Conservation (phyloP, 2,888 invertebrate genomes). For the Glyphotaelius pellucidus region DNA sequence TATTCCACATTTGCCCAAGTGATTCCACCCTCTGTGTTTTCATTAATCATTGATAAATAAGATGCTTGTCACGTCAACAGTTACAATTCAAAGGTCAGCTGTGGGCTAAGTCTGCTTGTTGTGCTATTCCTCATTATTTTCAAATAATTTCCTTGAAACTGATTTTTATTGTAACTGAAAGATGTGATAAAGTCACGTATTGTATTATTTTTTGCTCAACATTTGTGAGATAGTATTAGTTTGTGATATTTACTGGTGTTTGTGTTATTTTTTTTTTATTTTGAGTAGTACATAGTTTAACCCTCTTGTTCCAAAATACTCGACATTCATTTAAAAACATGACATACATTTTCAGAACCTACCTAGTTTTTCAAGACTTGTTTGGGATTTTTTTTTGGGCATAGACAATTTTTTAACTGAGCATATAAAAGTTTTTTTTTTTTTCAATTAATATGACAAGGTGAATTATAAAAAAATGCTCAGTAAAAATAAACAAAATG, state of each 20-base stretch:
- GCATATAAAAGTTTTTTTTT: not conserved
- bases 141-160: not conserved
- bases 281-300: not conserved
- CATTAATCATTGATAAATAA: slow-evolving; percentile 23
- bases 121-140: not conserved
- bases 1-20: slow-evolving; percentile 66
- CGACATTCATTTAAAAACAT: not conserved
- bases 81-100: not conserved
- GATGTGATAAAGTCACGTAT: not conserved
- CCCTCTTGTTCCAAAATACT: not conserved
- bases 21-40: slow-evolving; percentile 3
- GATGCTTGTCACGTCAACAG: not conserved
- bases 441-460: not conserved
- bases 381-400: not conserved
- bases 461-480: not conserved
- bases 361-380: not conserved
- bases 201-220: not conserved
- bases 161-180: not conserved
- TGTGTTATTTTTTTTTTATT: not conserved
- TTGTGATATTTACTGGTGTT: not conserved
- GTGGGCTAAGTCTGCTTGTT: not conserved
- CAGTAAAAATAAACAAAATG: not conserved
- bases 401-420: not conserved
- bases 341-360: not conserved
- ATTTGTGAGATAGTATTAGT: not conserved